These are phyloP conservation scores for Acronicta leporina DNA, from an alignment of 2,888 invertebrate species.

Conservation along the genomic window DNA sequence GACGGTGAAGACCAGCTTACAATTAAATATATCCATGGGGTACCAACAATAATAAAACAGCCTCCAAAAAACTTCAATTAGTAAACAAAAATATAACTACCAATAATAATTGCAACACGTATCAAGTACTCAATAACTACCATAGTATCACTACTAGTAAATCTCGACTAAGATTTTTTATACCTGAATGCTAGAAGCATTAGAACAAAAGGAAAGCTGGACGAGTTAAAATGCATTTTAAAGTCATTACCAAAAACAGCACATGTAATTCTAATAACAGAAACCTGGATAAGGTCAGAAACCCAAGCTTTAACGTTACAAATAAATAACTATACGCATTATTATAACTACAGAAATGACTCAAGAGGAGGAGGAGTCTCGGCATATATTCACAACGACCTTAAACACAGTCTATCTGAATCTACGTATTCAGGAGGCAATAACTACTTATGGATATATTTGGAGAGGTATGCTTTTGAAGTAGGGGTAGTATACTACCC, in stretches of 20 bases:
- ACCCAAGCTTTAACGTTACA: slow-evolving; percentile 10
- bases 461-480: slow-evolving; percentile 9
- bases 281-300: slow-evolving; percentile 18
- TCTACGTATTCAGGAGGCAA: slow-evolving; percentile 14
- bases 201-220: slow-evolving; percentile 12
- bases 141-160: not conserved
- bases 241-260: slow-evolving; percentile 8
- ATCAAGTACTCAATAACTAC: slow-evolving; percentile 13
- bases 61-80: slow-evolving; percentile 14
- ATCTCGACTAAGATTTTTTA: slow-evolving; percentile 12
- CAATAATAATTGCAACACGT: slow-evolving; percentile 13
- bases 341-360: slow-evolving; percentile 12
- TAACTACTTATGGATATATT: slow-evolving; percentile 15
- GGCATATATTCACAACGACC: slow-evolving; percentile 8
- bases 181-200: slow-evolving; percentile 7
- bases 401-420: slow-evolving; percentile 8
- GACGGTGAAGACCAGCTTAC: slow-evolving; percentile 6
- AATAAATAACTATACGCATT: slow-evolving; percentile 10
- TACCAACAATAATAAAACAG: slow-evolving; percentile 11
- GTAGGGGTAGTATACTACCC: slow-evolving; percentile 15
- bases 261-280: slow-evolving; percentile 13
- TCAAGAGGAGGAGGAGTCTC: slow-evolving; percentile 16
- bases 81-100: slow-evolving; percentile 5
- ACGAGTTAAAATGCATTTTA: slow-evolving; percentile 12
- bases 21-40: slow-evolving; percentile 16